Conservation (phyloP, 2,888 invertebrate genomes). For the Mesopsocus fuscifrons region DNA sequence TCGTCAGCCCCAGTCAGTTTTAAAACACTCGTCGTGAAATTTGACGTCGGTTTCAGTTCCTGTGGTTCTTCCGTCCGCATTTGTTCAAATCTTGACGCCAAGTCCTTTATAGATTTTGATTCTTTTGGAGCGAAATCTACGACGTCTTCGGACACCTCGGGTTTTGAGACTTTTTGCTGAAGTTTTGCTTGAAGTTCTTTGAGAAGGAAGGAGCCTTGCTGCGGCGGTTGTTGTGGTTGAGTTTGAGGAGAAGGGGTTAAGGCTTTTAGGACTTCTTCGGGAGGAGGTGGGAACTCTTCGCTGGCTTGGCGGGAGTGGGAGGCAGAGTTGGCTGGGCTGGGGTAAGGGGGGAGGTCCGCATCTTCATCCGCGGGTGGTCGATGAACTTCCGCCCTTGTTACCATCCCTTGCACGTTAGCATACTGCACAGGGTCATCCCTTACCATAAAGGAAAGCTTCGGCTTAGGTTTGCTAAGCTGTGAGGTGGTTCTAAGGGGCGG, state of each 20-base stretch:
- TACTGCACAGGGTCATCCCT: constrained; percentile 28
- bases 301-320: constrained; percentile 71
- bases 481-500: constrained; percentile 76
- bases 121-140: constrained; percentile 2
- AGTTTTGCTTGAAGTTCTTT: constrained; percentile 53
- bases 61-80: constrained; percentile 17
- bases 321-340: constrained; percentile 54
- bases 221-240: constrained; percentile 42
- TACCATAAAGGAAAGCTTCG: constrained; percentile 15
- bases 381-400: constrained; percentile 70
- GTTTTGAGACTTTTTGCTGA: constrained; percentile 5
- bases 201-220: constrained; percentile 49
- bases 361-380: constrained; percentile 28
- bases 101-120: constrained; percentile 27
- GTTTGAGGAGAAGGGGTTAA: constrained; percentile 30
- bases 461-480: constrained; percentile 40
- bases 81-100: constrained; percentile 66
- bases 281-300: constrained; percentile 81
- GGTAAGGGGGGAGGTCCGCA: constrained; percentile 48
- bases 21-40: constrained; percentile 7
- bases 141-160: constrained; percentile 2
- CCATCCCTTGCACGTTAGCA: constrained; percentile 33
- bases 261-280: constrained; percentile 21
- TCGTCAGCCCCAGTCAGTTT: constrained; percentile 3
- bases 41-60: neutral